phyloP scores from a whole-genome alignment of 1,140 invertebrate species.

The Hycleus cichorii region DNA sequence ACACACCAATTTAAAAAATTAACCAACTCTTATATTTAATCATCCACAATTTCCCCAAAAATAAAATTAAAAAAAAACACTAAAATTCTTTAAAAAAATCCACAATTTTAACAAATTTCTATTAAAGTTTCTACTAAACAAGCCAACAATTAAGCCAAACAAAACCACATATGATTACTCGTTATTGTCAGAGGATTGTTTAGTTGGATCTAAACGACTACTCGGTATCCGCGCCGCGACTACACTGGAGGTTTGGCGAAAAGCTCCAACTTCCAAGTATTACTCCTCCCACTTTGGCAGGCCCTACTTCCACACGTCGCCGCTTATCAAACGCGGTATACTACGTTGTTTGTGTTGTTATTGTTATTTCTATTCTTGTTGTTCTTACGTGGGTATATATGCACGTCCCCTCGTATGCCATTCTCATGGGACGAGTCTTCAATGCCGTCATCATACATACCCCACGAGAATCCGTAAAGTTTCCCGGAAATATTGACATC shows the following conservation, averaged over 20 bases:
- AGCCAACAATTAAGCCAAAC: background rate
- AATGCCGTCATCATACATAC: constrained; percentile 26
- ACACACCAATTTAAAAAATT: too few species aligned
- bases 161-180: background rate
- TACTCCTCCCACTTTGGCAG: constrained; percentile 34
- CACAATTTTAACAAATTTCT: background rate
- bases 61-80: background rate
- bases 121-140: background rate
- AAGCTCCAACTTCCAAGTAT: constrained; percentile 24
- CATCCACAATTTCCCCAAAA: too few species aligned
- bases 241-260: constrained; percentile 28
- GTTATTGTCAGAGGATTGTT: too few species aligned
- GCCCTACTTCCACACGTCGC: constrained; percentile 25
- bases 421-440: constrained; percentile 24
- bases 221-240: constrained; percentile 10
- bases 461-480: constrained; percentile 14
- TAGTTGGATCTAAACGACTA: background rate
- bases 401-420: background rate
- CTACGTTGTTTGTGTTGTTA: too few species aligned
- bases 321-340: constrained; percentile 28
- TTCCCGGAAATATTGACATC: too few species aligned
- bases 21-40: too few species aligned
- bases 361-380: too few species aligned
- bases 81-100: background rate
- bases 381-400: too few species aligned